Evolutionary conservation across 2,113 vertebrate genomes (phyloP), one percentile per base, ranked within the genome.

Genomic region (Hypocryptadius cinnamomeus): DNA sequence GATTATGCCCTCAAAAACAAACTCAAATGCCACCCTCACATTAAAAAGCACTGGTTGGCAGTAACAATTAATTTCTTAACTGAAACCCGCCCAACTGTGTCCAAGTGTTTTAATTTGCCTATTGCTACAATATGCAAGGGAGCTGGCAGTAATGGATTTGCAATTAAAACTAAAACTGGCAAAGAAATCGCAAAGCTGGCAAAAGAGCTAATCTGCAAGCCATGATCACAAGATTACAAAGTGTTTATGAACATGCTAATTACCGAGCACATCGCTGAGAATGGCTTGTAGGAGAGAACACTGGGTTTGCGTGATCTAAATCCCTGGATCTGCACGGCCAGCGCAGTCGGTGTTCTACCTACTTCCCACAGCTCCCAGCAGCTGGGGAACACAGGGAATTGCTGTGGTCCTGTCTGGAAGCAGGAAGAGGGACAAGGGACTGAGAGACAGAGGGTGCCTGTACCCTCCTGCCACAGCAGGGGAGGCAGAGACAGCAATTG

Each of bases 131-230:
- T 93, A 96, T 91, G 93, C 95, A 96, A 97, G 94, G 88, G 93
- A 97, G 88, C 92, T 96, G 94, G 96, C 96, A 97, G 91, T 95
- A 94, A 95, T 92, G 89, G 90, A 94, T 95, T 96, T 97, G 94
- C 93, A 97, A 97, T 97, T 97, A 97, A 97, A 97, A 97, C 88
- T 81, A 86, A 96, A 97, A 96, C 92, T 96, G 96, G 96, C 95
- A 97, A 90, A 96, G 95, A 85, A 93, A 95, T 94, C 95, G 96
- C 96, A 95, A 96, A 96, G 94, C 93, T 96, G 97, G 95, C 96
- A 97, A 94, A 97, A 96, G 92, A 93, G 84, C 94, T 96, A 93
- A 94, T 95, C 92, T 97, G 90, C 94, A 95, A 96, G 80, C 96
- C 96, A 93, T 95, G 96, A 96, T 97, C 95, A 95, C 94, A 96